Base-by-base conservation (phyloP, 2,888 invertebrate species). In the Acheta domesticus region DNA sequence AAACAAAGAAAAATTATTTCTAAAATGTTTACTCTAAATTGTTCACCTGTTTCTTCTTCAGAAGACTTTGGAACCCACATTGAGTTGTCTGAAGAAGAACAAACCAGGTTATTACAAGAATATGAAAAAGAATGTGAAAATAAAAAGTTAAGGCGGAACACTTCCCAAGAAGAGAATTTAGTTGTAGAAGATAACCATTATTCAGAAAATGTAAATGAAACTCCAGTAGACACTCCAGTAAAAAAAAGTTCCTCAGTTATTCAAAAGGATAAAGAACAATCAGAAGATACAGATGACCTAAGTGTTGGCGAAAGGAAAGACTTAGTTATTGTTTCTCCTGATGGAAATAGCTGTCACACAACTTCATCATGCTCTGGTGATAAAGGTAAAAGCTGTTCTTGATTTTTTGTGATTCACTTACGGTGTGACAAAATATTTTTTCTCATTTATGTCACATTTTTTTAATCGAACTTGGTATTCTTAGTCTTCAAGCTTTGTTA, bases 31-130 rank as follows among this genome's bases (percentile, higher is more conserved):
- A 1, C 8, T 36, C 36, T 36, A 12, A 62, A 62, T 62, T 62
- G n/a, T 62, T 62, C 5, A 36, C 36, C 36, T 8, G 0, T 36
- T 36, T 36, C 36, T 36, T 36, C 8, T 36, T 36, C 36, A 36
- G 81, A 81, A 87, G 91, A 92, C 85, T 91, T 92, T 87, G 89
- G 90, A 74, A 87, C 89, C 83, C 90, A 91, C 85, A 89, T 92
- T 80, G 92, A 92, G 86, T 86, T 93, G 79, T 90, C 92, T 8
- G 93, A 93, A 86, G 93, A 92, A 86, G 91, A 93, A 84, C 92
- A 93, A 85, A 92, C 88, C 8, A 87, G 91, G 83, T 87, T 93
- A 79, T 86, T 93, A 84, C 90, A 91, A 84, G 91, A 92, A 84
- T 93, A 93, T 85, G 92, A 93, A 85, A 89, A 88, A 81, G 93